Percentiles rank a stretch among this genome's conserved stretches.
These are phyloP conservation scores for Selenia dentaria DNA, from an alignment of 2,888 invertebrate species.

Conservation along the genomic window DNA sequence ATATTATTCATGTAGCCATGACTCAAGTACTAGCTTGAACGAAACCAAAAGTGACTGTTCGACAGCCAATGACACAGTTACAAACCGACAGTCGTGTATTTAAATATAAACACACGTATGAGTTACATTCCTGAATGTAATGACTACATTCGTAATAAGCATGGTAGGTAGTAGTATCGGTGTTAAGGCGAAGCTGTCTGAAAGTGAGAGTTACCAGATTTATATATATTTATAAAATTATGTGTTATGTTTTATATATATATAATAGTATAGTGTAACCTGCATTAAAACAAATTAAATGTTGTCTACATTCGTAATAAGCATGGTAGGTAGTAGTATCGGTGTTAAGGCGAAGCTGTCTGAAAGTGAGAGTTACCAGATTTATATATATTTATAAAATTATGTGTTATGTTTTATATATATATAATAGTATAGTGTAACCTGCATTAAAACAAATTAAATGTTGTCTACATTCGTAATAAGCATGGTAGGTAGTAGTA, in stretches of 20 bases:
- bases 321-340: constrained; percentile 47
- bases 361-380: too few species aligned
- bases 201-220: too few species aligned
- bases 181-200: constrained; percentile 53
- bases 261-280: too few species aligned
- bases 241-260: too few species aligned
- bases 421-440: too few species aligned
- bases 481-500: constrained; percentile 51
- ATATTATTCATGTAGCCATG: constrained; percentile 11
- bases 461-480: constrained; percentile 76
- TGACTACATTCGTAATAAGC: constrained; percentile 74
- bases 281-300: too few species aligned
- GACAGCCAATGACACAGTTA: constrained; percentile 62
- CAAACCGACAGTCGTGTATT: constrained; percentile 40
- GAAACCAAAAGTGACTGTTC: constrained; percentile 66
- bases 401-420: too few species aligned
- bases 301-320: constrained; percentile 76
- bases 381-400: too few species aligned
- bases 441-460: too few species aligned
- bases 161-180: constrained; percentile 44
- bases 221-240: too few species aligned
- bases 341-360: constrained; percentile 53
- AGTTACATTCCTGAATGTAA: constrained; percentile 65
- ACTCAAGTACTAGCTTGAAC: constrained; percentile 27
- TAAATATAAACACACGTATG: constrained; percentile 58